A percentile compares a stretch with the other conserved stretches of the same genome.
Evolutionary conservation across 2,888 invertebrate genomes (phyloP).

Genomic region (Ametastegia equiseti): DNA sequence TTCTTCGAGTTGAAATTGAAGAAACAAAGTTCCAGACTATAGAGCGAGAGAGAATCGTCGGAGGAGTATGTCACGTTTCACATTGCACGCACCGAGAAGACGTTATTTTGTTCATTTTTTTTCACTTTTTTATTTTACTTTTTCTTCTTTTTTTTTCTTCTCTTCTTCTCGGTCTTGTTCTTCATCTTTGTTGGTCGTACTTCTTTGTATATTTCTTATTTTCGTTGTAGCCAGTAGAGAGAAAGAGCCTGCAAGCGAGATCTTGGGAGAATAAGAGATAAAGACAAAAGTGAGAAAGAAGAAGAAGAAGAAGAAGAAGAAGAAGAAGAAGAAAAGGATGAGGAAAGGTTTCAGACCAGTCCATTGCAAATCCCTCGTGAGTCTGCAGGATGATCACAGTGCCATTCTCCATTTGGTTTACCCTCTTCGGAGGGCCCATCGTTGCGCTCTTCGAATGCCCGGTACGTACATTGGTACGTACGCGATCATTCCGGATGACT

Average conservation of each 20-base stretch:
- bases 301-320: neutral
- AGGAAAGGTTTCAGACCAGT: neutral
- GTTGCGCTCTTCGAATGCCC: neutral
- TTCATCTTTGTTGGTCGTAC: slow-evolving; percentile 29
- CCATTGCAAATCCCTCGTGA: slow-evolving; percentile 10
- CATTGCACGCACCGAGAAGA: slow-evolving; percentile 72
- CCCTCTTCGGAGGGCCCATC: neutral
- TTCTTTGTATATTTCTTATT: slow-evolving; percentile 45
- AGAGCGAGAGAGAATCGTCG: slow-evolving; percentile 55
- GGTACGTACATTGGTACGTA: no score
- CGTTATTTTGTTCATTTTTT: slow-evolving; percentile 55
- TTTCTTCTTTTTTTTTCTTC: slow-evolving; percentile 31
- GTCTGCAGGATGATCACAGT: slow-evolving; percentile 63
- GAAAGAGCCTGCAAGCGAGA: no score
- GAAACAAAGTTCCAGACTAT: slow-evolving; percentile 10
- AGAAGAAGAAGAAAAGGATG: neutral
- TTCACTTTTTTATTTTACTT: slow-evolving; percentile 55
- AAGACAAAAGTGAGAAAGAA: neutral
- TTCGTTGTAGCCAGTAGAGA: neutral
- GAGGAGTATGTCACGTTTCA: slow-evolving; percentile 73
- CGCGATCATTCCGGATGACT: slow-evolving; percentile 50
- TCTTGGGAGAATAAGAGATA: no score
- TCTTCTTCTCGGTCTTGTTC: slow-evolving; percentile 56
- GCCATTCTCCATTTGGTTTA: slow-evolving; percentile 60
- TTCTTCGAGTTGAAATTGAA: neutral